Evolutionary conservation across 2,888 invertebrate species (phyloP).

Genomic region (Lacanobia oleracea): DNA sequence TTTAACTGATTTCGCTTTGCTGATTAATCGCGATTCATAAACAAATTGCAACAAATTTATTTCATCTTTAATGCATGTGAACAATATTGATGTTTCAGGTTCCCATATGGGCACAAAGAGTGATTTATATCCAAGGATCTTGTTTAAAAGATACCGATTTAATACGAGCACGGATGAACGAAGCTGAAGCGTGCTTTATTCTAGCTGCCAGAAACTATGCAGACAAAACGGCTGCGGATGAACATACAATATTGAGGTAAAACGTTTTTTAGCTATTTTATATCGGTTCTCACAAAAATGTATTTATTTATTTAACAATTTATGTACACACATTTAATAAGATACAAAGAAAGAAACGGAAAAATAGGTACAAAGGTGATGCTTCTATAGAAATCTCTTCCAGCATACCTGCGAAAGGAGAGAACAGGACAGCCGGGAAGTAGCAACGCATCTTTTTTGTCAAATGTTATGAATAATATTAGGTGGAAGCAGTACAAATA

Average conservation of each 20-base stretch:
- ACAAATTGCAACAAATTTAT: too few relatives aligned
- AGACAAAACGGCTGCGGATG: constrained; percentile 98
- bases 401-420: too few relatives aligned
- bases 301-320: too few relatives aligned
- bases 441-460: too few relatives aligned
- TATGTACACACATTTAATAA: too few relatives aligned
- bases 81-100: constrained; percentile 89
- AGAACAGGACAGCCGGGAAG: too few relatives aligned
- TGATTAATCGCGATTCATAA: neutral
- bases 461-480: too few relatives aligned
- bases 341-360: too few relatives aligned
- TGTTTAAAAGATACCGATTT: constrained; percentile 99
- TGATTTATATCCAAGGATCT: constrained; percentile 99
- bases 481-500: too few relatives aligned
- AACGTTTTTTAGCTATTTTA: neutral
- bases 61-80: neutral
- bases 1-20: neutral
- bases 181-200: constrained; percentile 99
- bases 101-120: constrained; percentile 99
- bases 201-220: constrained; percentile 98
- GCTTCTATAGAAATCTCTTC: too few relatives aligned
- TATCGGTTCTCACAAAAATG: too few relatives aligned
- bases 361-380: too few relatives aligned
- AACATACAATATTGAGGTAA: constrained; percentile 93
- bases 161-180: constrained; percentile 98